phyloP scores from a whole-genome alignment of 2,797 vertebrate genomes.

The Yasuhikotakia modesta region DNA sequence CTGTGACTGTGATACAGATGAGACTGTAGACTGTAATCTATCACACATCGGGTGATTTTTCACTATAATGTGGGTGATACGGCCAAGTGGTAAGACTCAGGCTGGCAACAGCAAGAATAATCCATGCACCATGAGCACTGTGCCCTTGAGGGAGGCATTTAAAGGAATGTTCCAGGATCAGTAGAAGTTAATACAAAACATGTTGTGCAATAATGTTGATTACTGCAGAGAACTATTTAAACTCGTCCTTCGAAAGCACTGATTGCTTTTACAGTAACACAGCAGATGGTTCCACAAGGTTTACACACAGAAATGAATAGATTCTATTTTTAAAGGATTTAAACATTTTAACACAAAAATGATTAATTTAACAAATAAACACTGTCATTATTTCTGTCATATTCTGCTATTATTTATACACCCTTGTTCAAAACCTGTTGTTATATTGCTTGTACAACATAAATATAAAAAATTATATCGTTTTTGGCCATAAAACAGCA shows the following conservation, averaged over 20 bases:
- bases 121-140: neutral
- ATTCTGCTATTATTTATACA: no score
- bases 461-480: no score
- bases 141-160: conserved; percentile 2
- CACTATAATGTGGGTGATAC: neutral
- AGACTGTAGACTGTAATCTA: neutral
- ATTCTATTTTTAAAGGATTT: neutral
- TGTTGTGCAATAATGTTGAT: neutral
- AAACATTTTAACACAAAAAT: neutral
- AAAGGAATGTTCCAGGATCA: neutral
- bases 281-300: neutral
- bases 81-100: neutral
- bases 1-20: neutral
- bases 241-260: neutral
- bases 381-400: no score
- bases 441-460: no score
- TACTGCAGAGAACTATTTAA: neutral
- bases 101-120: neutral
- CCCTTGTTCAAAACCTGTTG: no score
- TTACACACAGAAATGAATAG: neutral
- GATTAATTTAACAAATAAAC: neutral
- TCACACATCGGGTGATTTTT: neutral
- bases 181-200: neutral
- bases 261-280: neutral
- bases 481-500: no score